Conservation (phyloP, 2,113 vertebrate genomes). For the Galemys pyrenaicus region DNA sequence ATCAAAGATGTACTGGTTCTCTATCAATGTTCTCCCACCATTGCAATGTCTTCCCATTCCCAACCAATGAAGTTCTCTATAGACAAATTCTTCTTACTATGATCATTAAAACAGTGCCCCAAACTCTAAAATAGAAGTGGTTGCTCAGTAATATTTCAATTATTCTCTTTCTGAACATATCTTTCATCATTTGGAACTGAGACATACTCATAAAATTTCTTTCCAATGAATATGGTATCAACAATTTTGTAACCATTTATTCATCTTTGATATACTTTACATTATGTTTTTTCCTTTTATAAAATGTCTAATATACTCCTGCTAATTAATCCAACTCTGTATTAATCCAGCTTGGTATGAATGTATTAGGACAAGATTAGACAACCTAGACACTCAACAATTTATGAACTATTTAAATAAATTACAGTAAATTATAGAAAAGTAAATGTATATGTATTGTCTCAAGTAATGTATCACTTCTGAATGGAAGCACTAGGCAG, state of each 20-base stretch:
- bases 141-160: not conserved
- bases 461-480: not conserved
- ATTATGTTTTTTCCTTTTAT: no score
- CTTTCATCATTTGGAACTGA: not conserved
- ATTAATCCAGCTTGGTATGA: no score
- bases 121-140: not conserved
- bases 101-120: not conserved
- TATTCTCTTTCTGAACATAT: not conserved
- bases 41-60: not conserved
- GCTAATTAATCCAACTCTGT: no score
- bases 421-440: no score
- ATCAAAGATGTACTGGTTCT: not conserved
- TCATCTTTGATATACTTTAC: no score
- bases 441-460: not conserved
- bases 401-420: no score
- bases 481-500: not conserved
- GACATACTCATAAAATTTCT: not conserved
- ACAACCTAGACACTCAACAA: no score
- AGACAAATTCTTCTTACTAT: not conserved
- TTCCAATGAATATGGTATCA: not conserved
- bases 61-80: not conserved
- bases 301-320: no score
- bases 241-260: no score
- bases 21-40: not conserved
- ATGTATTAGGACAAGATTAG: no score